These are phyloP conservation scores for Eulemur coronatus DNA, from an alignment of 2,797 vertebrate species.

Conservation along the genomic window DNA sequence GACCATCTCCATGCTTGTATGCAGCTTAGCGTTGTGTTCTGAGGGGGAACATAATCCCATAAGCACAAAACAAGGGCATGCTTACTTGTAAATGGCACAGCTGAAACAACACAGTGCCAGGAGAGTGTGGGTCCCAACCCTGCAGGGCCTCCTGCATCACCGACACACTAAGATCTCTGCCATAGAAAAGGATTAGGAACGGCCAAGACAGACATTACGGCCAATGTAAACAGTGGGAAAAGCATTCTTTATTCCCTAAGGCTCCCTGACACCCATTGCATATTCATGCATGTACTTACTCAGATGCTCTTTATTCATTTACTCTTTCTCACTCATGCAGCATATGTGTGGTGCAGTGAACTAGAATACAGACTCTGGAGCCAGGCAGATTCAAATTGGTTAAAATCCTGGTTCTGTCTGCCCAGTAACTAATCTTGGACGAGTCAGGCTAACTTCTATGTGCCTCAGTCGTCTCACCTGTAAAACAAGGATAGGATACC, in stretches of 20 bases:
- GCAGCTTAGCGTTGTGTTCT: accelerated
- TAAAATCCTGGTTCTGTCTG: background rate
- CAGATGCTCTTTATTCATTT: background rate
- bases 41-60: accelerated
- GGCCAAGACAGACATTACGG: background rate
- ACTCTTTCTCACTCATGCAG: background rate
- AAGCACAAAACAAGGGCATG: background rate
- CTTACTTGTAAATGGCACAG: accelerated
- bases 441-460: background rate
- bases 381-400: background rate
- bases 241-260: background rate
- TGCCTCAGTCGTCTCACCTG: background rate
- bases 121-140: background rate
- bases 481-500: background rate
- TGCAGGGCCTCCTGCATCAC: background rate
- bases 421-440: background rate
- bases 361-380: background rate
- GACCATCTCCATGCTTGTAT: accelerated
- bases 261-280: too few relatives aligned
- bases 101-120: accelerated
- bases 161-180: background rate
- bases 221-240: background rate
- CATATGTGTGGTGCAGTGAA: background rate
- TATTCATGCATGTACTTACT: accelerated
- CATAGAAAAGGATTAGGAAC: background rate